Evolutionary conservation across 2,797 vertebrate species (phyloP).

Genomic region (Rachycentron canadum): DNA sequence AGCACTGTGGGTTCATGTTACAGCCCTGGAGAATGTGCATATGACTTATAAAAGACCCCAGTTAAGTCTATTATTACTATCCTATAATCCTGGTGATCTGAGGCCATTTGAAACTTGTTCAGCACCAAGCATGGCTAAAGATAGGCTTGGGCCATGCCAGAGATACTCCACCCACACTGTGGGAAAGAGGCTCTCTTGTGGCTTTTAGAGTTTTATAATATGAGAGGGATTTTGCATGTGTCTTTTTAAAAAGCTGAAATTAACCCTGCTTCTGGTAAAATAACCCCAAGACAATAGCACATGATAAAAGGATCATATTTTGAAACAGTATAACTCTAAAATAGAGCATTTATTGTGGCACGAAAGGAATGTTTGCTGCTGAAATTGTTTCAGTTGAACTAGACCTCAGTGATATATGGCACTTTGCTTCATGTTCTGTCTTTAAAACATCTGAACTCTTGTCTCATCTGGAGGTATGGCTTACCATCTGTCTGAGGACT

Average conservation of each 20-base stretch:
- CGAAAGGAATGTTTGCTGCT: neutral
- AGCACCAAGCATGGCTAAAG: constrained; percentile 59
- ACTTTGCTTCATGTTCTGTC: neutral
- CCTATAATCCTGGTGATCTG: constrained; percentile 70
- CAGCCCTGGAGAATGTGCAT: constrained; percentile 57
- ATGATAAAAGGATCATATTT: neutral
- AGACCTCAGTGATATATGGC: neutral
- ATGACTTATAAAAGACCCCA: constrained; percentile 66
- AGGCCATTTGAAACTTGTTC: constrained; percentile 66
- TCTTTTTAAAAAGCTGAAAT: constrained; percentile 19
- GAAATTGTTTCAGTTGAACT: neutral
- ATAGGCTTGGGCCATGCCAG: constrained; percentile 57
- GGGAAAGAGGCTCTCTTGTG: constrained; percentile 38
- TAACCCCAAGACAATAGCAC: neutral
- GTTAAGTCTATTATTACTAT: constrained; percentile 75
- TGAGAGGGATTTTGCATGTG: neutral
- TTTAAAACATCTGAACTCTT: no score
- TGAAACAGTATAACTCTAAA: neutral
- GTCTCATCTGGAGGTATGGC: no score
- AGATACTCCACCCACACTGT: constrained; percentile 46
- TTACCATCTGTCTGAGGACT: constrained; percentile 82
- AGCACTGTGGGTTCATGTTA: constrained; percentile 56
- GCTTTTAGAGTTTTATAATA: constrained; percentile 29
- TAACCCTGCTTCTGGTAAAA: constrained; percentile 8
- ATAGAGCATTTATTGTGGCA: neutral